phyloP scores from a whole-genome alignment of 2,113 vertebrate species.

The Callocephalon fimbriatum region DNA sequence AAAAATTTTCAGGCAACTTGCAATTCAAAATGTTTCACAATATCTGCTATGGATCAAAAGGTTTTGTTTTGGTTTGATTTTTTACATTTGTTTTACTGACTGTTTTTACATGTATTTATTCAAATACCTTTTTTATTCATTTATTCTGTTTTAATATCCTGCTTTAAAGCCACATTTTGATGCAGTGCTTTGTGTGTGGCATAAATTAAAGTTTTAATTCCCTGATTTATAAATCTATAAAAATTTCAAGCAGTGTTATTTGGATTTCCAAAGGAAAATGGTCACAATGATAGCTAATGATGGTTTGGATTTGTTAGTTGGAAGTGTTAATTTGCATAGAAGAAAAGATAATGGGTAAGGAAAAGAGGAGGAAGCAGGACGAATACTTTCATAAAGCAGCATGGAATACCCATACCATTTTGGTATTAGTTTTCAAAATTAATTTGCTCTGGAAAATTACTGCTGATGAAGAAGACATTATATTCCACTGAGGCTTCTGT shows the following conservation, averaged over 20 bases:
- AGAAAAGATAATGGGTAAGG: neutral
- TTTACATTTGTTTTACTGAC: neutral
- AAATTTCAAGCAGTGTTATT: neutral
- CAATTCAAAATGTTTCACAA: constrained; percentile 1
- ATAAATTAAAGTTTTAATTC: neutral
- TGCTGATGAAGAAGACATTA: neutral
- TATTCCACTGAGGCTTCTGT: neutral
- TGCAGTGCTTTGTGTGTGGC: neutral
- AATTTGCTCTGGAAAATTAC: neutral
- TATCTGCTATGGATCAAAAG: neutral
- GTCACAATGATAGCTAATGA: neutral
- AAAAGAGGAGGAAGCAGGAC: neutral
- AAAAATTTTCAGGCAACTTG: constrained; percentile 29
- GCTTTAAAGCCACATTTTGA: neutral
- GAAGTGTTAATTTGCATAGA: neutral
- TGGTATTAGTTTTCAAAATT: neutral
- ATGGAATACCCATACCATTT: neutral
- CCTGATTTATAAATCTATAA: neutral
- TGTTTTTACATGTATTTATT: neutral
- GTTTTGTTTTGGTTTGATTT: neutral
- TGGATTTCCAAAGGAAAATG: neutral
- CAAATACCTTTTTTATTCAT: neutral
- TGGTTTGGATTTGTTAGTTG: neutral
- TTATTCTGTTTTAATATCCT: neutral
- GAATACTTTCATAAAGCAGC: neutral